Evolutionary conservation across 2,888 invertebrate species (phyloP).

Genomic region (Metacarcinus magister): DNA sequence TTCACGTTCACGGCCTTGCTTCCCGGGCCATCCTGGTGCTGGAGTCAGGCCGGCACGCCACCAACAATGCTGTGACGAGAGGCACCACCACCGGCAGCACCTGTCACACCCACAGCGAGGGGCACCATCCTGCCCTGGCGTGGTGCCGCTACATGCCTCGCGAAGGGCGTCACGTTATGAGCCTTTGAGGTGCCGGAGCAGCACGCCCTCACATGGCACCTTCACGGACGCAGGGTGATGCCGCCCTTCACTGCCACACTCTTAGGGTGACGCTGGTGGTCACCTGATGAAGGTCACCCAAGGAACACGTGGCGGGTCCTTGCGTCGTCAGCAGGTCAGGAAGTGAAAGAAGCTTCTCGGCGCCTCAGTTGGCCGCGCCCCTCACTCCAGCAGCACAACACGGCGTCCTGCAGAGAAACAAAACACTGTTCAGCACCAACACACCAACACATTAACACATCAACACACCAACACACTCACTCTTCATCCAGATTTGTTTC

Average conservation of each 20-base stretch:
- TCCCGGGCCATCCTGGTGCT: not conserved
- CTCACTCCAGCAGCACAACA: not conserved
- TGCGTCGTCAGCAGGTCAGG: not conserved
- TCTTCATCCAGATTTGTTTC: not conserved
- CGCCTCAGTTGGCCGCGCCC: not conserved
- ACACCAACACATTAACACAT: conserved; percentile 33
- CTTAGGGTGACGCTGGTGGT: not conserved
- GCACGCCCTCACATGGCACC: not conserved
- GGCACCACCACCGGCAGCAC: not conserved
- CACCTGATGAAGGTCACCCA: not conserved
- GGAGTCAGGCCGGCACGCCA: not conserved
- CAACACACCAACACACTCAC: conserved; percentile 16
- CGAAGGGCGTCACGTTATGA: not conserved
- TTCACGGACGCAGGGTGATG: not conserved
- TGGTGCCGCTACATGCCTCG: not conserved
- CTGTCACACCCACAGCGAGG: not conserved
- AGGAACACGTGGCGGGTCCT: not conserved
- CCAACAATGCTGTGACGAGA: not conserved
- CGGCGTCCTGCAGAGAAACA: not conserved
- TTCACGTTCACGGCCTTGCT: not conserved
- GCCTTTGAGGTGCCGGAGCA: not conserved
- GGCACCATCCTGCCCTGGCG: not conserved
- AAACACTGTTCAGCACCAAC: conserved; percentile 16
- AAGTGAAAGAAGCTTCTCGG: not conserved
- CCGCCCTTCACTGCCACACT: not conserved